These are phyloP conservation scores for Ictalurus furcatus DNA, from an alignment of 2,113 vertebrate genomes.

Conservation along the genomic window DNA sequence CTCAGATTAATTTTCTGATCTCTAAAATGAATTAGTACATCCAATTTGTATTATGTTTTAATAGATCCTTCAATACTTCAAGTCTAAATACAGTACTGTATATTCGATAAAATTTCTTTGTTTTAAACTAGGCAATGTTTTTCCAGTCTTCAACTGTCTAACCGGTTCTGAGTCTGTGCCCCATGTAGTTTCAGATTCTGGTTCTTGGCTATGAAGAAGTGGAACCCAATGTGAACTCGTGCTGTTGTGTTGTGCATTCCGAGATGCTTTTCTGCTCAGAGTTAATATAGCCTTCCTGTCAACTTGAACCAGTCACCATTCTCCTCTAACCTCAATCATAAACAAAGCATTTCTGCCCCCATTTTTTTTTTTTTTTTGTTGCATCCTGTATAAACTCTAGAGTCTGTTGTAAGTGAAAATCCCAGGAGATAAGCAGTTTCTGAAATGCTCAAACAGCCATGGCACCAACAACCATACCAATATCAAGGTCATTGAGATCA, in stretches of 20 bases:
- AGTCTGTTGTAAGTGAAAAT: neutral
- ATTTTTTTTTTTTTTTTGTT: neutral
- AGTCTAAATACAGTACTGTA: neutral
- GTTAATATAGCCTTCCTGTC: neutral
- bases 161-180: neutral
- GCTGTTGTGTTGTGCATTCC: neutral
- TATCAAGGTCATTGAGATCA: neutral
- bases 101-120: neutral
- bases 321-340: neutral
- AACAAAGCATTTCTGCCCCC: neutral
- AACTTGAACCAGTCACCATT: neutral
- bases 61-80: neutral
- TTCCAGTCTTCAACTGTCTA: neutral
- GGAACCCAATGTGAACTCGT: neutral
- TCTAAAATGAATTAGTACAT: neutral
- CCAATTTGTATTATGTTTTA: neutral
- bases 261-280: neutral
- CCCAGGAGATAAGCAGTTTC: neutral
- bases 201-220: neutral
- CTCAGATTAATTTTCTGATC: constrained; percentile 4
- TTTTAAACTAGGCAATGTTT: neutral
- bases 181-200: neutral
- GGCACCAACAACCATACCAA: neutral
- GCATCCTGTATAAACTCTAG: neutral
- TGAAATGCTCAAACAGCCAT: neutral